Base-by-base conservation (phyloP, 1,140 invertebrate species). In the Lasioglossum baleicum region DNA sequence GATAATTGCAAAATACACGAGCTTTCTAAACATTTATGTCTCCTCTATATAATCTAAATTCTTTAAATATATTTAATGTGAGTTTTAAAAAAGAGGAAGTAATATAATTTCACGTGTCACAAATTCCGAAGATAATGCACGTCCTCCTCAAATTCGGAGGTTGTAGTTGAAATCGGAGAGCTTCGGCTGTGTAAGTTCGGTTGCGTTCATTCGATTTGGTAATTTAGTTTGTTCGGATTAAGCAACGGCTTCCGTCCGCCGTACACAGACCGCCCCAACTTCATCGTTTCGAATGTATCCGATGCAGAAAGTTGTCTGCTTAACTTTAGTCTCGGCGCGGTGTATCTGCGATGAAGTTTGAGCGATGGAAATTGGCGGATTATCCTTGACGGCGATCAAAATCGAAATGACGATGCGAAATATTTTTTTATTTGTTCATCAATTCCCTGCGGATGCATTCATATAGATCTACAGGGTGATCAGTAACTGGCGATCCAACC, bases 171-270 rank as follows among this genome's bases (percentile, higher is more conserved):
- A 53, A 53, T 20, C 5, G 13, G 17, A 15, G 1, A 15, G 1
- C 13, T 7, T 58, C 20, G 1, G 7, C 56, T n/a, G 56, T 20
- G 17, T n/a, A 7, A 22, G 11, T 22, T 61, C 42, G 58, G 42
- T 71, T 42, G 65, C 56, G 56, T 51, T 71, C 35, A 77, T 71
- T 77, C 35, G 42, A 78, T 42, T 53, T 53, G 40, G 48, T 63
- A 69, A 75, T 60, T 68, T 22, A 53, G 17, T 75, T 75, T 63
- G 75, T 70, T 35, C 11, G 58, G 26, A 4, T 61, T 56, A 26
- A 40, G 35, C n/a, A 42, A 42, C 31, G 17, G 13, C 56, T 17
- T 35, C 1, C 17, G n/a, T 20, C 2, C 26, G 63, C 2, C 35
- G 35, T 42, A n/a, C 20, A 42, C 35, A 42, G 17, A 2, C 15